Percentiles rank a stretch among this genome's conserved stretches.
These are phyloP conservation scores for Himalopsyche japonica DNA, from an alignment of 2,888 invertebrate genomes.

Conservation along the genomic window DNA sequence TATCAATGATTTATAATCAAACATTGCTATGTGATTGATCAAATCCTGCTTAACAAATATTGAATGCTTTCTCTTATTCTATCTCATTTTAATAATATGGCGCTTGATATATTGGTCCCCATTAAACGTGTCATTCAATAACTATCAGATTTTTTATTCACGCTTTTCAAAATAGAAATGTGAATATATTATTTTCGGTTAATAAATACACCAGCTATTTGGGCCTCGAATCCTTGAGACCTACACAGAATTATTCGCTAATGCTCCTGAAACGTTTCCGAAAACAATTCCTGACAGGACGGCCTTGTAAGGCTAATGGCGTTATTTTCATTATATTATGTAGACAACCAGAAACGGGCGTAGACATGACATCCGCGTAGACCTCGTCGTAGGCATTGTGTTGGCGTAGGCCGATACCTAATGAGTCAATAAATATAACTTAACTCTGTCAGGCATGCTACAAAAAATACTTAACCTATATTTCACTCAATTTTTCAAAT, in stretches of 20 bases:
- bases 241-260: neutral
- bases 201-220: neutral
- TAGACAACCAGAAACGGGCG: neutral
- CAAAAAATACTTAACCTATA: too few relatives aligned
- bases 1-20: too few relatives aligned
- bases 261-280: neutral
- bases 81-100: too few relatives aligned
- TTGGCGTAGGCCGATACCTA: neutral
- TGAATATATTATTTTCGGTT: neutral
- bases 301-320: neutral
- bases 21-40: too few relatives aligned
- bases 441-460: too few relatives aligned
- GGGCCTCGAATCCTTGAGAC: neutral
- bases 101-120: too few relatives aligned
- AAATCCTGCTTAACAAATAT: too few relatives aligned
- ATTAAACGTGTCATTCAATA: too few relatives aligned
- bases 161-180: too few relatives aligned
- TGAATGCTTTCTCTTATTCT: too few relatives aligned
- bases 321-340: neutral
- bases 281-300: neutral
- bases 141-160: too few relatives aligned
- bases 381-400: neutral
- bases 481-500: neutral
- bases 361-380: neutral
- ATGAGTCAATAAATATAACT: too few relatives aligned